A percentile compares a stretch with the other conserved stretches of the same genome.
These are phyloP conservation scores for Neolamprologus cancellatus DNA, from an alignment of 2,113 vertebrate species.

Conservation along the genomic window DNA sequence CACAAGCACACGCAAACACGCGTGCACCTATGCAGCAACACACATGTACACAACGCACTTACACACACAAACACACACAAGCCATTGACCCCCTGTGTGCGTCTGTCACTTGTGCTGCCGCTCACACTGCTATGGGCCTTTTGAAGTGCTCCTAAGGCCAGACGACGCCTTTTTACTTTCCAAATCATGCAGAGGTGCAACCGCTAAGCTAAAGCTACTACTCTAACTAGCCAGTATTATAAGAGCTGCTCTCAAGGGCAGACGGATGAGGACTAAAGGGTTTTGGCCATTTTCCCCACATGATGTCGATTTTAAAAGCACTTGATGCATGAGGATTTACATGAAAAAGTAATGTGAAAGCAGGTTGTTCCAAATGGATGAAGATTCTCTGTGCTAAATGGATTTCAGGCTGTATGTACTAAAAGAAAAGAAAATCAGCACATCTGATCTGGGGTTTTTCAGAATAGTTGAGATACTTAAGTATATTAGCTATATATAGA, in stretches of 20 bases:
- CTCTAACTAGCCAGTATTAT: neutral
- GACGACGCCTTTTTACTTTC: conserved; percentile 52
- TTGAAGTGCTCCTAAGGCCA: conserved; percentile 59
- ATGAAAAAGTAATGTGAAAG: neutral
- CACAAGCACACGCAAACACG: neutral
- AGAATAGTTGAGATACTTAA: neutral
- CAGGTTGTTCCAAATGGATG: neutral
- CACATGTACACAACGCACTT: neutral
- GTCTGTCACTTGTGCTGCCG: conserved; percentile 35
- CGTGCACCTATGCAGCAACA: neutral
- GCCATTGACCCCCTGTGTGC: conserved; percentile 27
- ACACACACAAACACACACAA: neutral
- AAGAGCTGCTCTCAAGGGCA: conserved; percentile 28
- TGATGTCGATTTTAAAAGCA: conserved; percentile 39
- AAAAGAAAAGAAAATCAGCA: neutral
- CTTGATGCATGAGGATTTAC: conserved; percentile 6
- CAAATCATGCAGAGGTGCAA: conserved; percentile 37
- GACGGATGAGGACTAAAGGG: conserved; percentile 9
- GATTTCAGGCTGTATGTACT: neutral
- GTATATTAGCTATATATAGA: neutral
- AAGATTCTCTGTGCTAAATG: neutral
- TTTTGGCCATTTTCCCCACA: conserved; percentile 16
- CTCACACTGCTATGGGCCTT: conserved; percentile 56
- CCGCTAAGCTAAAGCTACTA: conserved; percentile 19
- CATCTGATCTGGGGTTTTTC: neutral